Percentiles rank a stretch among this genome's conserved stretches.
Evolutionary conservation across 2,888 invertebrate species (phyloP).

Genomic region (Lithodes maja): DNA sequence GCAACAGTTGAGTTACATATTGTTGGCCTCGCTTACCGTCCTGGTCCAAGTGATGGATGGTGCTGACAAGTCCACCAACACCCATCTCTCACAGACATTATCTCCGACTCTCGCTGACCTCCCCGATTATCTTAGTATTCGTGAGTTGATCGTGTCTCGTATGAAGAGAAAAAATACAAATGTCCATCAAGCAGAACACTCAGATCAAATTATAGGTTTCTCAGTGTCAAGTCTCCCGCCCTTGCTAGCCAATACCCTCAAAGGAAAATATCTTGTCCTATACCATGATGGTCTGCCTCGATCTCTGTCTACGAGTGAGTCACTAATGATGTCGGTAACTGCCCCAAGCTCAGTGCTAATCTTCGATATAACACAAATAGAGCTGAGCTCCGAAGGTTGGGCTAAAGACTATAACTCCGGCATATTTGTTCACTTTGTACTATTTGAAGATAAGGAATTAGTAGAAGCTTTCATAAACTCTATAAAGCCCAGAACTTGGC

Average conservation of each 20-base stretch:
- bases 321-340: background rate
- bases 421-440: slow-evolving; percentile 28
- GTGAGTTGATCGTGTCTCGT: too few relatives aligned
- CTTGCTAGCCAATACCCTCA: background rate
- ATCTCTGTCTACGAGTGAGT: background rate
- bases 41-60: too few relatives aligned
- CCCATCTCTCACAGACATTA: background rate
- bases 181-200: too few relatives aligned
- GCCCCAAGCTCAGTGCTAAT: background rate
- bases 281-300: background rate
- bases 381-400: background rate
- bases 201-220: background rate
- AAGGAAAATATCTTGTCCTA: background rate
- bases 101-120: background rate
- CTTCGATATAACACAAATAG: slow-evolving; percentile 7
- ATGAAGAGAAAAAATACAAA: too few relatives aligned
- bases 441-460: background rate
- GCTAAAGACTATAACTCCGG: slow-evolving; percentile 32
- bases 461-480: slow-evolving; percentile 4
- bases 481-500: slow-evolving; percentile 12
- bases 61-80: background rate
- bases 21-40: too few relatives aligned
- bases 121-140: too few relatives aligned
- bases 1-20: too few relatives aligned
- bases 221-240: background rate